These are phyloP conservation scores for Oryzias javanicus DNA, from an alignment of 2,113 vertebrate species.

Conservation along the genomic window DNA sequence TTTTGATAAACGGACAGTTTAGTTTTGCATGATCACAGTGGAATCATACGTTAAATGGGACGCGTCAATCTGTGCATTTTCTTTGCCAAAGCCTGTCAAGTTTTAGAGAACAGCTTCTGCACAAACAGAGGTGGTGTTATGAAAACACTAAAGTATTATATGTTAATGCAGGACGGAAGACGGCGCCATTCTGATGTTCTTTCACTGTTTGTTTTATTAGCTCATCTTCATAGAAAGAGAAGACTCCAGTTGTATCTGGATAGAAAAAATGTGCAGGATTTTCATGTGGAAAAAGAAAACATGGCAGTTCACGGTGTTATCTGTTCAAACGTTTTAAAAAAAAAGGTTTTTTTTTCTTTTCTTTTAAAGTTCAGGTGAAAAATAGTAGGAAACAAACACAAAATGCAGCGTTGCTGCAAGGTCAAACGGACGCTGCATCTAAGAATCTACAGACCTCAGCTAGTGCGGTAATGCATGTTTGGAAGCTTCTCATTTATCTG, in stretches of 20 bases:
- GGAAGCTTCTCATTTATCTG: no score
- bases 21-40: conserved; percentile 13
- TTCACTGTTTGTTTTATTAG: background rate
- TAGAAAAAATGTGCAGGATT: background rate
- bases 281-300: no score
- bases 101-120: background rate
- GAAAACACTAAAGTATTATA: conserved; percentile 2
- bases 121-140: background rate
- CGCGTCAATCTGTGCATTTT: background rate
- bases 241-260: background rate
- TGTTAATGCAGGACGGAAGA: background rate
- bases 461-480: no score
- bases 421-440: no score
- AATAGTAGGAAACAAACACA: no score
- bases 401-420: no score
- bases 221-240: background rate
- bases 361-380: no score
- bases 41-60: conserved; percentile 13
- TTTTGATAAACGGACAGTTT: conserved; percentile 1
- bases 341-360: no score
- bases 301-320: no score
- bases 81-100: background rate
- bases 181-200: background rate
- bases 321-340: no score
- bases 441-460: no score